These are phyloP conservation scores for Bombus superbus DNA, from an alignment of 1,140 invertebrate genomes.

Conservation along the genomic window DNA sequence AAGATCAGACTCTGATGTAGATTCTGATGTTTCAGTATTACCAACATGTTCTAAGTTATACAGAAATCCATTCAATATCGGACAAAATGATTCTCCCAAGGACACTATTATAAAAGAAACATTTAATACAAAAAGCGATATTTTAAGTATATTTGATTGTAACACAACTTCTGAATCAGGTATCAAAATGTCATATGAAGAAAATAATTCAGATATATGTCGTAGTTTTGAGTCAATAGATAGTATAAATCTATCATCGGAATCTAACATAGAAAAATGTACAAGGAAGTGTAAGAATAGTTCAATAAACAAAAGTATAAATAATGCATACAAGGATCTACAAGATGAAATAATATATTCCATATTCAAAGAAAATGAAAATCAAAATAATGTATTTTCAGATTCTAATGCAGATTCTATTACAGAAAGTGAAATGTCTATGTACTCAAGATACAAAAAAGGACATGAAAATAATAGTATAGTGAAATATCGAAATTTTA, in stretches of 20 bases:
- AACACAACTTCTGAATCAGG: neutral
- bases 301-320: neutral
- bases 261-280: neutral
- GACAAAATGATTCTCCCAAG: constrained; percentile 16
- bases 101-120: constrained; percentile 5
- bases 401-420: constrained; percentile 31
- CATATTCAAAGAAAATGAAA: neutral
- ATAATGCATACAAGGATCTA: neutral
- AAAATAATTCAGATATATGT: neutral
- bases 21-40: constrained; percentile 65
- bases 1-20: constrained; percentile 50
- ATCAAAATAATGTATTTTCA: neutral
- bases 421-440: constrained; percentile 63
- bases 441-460: constrained; percentile 76
- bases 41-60: constrained; percentile 10
- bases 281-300: neutral
- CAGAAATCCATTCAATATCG: constrained; percentile 70
- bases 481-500: constrained; percentile 59
- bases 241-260: neutral
- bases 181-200: neutral
- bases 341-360: neutral
- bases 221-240: neutral
- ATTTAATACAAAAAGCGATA: constrained; percentile 7
- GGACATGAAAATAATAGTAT: constrained; percentile 74
- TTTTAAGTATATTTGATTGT: neutral